Conservation (phyloP, 64 coral and sea anemone species). For the Montipora sp. region DNA sequence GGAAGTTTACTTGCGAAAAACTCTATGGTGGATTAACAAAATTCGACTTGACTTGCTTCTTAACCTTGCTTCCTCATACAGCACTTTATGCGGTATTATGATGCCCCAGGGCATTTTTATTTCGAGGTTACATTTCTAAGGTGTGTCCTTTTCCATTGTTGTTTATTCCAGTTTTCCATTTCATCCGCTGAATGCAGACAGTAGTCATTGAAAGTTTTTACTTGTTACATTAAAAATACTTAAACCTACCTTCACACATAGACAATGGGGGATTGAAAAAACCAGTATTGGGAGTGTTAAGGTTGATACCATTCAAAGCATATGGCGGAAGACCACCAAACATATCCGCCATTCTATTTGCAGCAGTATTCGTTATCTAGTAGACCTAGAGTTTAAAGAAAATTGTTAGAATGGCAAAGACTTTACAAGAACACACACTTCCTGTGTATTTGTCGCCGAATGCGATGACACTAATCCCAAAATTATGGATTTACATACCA, state of each 20-base stretch:
- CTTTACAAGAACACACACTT: not conserved
- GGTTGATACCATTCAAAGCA: not conserved
- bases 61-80: not conserved
- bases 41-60: not conserved
- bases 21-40: not conserved
- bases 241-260: not conserved
- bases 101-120: not conserved
- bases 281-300: not conserved
- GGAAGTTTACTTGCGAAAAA: constrained; percentile 22
- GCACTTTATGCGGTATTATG: not conserved
- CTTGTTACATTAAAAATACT: not conserved
- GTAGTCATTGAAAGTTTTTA: not conserved
- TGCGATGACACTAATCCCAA: not conserved
- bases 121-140: not conserved
- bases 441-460: not conserved
- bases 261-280: not conserved
- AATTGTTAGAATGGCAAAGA: not conserved
- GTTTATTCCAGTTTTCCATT: not conserved
- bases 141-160: not conserved
- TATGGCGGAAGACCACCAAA: constrained; percentile 4
- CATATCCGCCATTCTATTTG: not conserved
- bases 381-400: not conserved
- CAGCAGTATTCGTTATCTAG: not conserved
- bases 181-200: no score
- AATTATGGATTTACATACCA: not conserved